These are phyloP conservation scores for Melanostoma scalare DNA, from an alignment of 2,888 invertebrate species.

Conservation along the genomic window DNA sequence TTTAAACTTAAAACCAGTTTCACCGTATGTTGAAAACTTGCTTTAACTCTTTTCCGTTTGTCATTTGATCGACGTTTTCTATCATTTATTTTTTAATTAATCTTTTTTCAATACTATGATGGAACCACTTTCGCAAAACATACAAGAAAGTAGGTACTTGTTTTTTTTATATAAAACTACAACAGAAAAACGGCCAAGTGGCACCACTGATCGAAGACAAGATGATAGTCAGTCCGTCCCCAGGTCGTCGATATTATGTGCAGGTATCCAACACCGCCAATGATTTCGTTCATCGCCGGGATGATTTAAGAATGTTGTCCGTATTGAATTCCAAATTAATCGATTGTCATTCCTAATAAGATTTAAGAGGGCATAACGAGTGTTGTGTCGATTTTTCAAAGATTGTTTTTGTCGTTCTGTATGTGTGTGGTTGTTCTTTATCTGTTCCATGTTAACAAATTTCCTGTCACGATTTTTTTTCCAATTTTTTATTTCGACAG, in stretches of 20 bases:
- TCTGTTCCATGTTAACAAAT: conserved; percentile 73
- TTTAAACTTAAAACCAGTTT: no score
- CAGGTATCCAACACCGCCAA: conserved; percentile 46
- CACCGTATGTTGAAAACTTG: no score
- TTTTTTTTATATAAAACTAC: no score
- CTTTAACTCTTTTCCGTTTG: no score
- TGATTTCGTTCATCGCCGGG: conserved; percentile 53
- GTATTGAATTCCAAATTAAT: conserved; percentile 79
- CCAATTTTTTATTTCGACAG: conserved; percentile 24
- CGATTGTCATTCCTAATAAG: conserved; percentile 79
- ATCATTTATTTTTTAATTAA: no score
- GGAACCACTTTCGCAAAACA: no score
- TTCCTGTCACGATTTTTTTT: conserved; percentile 73
- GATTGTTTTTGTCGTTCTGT: conserved; percentile 41
- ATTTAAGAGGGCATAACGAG: conserved; percentile 77
- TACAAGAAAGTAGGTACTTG: no score
- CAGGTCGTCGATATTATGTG: conserved; percentile 47
- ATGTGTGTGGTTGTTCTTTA: conserved; percentile 57
- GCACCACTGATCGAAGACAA: conserved; percentile 2
- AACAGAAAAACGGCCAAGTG: neutral
- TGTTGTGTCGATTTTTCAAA: conserved; percentile 75
- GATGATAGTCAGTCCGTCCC: conserved; percentile 28
- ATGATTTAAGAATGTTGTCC: conserved; percentile 72
- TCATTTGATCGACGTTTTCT: no score
- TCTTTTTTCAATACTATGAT: no score